A percentile compares a stretch with the other conserved stretches of the same genome.
Evolutionary conservation across 2,888 invertebrate genomes (phyloP).

Genomic region (Luffia ferchaultella): DNA sequence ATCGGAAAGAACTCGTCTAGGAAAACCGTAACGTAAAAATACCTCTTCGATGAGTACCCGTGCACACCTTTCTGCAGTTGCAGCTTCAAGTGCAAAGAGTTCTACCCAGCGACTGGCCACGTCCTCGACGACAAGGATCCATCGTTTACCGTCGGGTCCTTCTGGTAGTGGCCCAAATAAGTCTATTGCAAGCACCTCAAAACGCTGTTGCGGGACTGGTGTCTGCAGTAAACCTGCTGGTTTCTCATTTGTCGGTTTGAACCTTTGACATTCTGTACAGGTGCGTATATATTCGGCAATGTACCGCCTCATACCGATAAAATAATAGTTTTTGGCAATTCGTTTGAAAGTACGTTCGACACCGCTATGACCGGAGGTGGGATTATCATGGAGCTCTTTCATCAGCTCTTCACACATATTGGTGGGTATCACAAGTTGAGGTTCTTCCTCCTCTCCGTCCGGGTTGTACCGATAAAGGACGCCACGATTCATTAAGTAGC

Average conservation of each 20-base stretch:
- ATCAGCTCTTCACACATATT: conserved; percentile 10
- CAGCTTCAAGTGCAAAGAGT: conserved; percentile 16
- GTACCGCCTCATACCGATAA: conserved; percentile 15
- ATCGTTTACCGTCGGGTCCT: conserved; percentile 13
- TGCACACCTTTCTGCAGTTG: conserved; percentile 18
- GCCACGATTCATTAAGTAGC: conserved; percentile 5
- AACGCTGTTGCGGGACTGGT: conserved; percentile 13
- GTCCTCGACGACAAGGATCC: conserved; percentile 21
- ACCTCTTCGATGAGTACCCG: conserved; percentile 19
- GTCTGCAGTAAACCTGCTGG: conserved; percentile 25
- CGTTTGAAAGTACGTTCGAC: conserved; percentile 9
- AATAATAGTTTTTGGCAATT: conserved; percentile 14
- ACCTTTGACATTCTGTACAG: conserved; percentile 21
- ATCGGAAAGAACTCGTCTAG: conserved; percentile 19
- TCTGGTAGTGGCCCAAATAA: conserved; percentile 20
- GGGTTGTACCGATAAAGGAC: conserved; percentile 4
- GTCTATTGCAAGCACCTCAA: conserved; percentile 22
- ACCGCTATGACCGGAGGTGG: conserved; percentile 17
- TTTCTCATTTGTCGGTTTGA: conserved; percentile 22
- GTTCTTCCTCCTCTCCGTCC: conserved; percentile 2
- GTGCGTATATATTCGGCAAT: conserved; percentile 14
- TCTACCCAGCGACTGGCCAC: conserved; percentile 20
- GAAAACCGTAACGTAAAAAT: conserved; percentile 21
- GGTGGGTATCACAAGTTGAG: conserved; percentile 6
- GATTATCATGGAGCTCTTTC: conserved; percentile 13